A percentile compares a stretch with the other conserved stretches of the same genome.
Evolutionary conservation across 2,797 vertebrate genomes (phyloP).

Genomic region (Sparus aurata): DNA sequence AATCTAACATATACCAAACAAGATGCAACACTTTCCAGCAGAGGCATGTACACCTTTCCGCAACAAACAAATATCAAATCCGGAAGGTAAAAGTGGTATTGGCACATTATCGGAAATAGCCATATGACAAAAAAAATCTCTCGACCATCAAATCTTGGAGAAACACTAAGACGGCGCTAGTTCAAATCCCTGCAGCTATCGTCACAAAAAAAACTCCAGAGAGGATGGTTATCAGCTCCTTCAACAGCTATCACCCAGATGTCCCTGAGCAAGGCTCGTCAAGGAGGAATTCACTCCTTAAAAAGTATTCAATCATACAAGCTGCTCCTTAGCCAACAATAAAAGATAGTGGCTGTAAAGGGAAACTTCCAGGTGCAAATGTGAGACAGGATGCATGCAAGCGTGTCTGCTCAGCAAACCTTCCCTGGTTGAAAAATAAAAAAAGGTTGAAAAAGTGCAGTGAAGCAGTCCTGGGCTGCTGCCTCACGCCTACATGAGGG

Average conservation of each 20-base stretch:
- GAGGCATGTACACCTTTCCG: too few relatives aligned
- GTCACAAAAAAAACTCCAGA: not conserved
- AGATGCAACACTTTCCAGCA: too few relatives aligned
- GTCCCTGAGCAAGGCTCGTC: not conserved
- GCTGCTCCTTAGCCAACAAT: slow-evolving; percentile 1
- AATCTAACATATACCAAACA: too few relatives aligned
- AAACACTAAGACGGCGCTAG: too few relatives aligned
- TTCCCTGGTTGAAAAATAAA: slow-evolving; percentile 25
- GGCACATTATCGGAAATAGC: not conserved
- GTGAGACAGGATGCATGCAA: slow-evolving; percentile 22
- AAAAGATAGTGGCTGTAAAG: slow-evolving; percentile 10
- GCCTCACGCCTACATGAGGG: slow-evolving; percentile 36
- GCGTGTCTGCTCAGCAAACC: slow-evolving; percentile 54
- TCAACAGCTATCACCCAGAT: slow-evolving; percentile 4
- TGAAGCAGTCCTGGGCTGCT: slow-evolving; percentile 36
- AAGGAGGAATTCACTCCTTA: not conserved
- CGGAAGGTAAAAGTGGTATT: too few relatives aligned
- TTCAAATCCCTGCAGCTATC: not conserved
- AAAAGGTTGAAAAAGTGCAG: slow-evolving; percentile 10
- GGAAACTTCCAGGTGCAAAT: slow-evolving; percentile 55
- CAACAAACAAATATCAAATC: too few relatives aligned
- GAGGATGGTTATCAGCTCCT: not conserved
- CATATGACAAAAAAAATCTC: not conserved
- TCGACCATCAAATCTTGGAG: not conserved
- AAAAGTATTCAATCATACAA: slow-evolving; percentile 7